Percentiles rank a stretch among this genome's conserved stretches.
Evolutionary conservation across 2,888 invertebrate species (phyloP).

Genomic region (Trichopria drosophilae): DNA sequence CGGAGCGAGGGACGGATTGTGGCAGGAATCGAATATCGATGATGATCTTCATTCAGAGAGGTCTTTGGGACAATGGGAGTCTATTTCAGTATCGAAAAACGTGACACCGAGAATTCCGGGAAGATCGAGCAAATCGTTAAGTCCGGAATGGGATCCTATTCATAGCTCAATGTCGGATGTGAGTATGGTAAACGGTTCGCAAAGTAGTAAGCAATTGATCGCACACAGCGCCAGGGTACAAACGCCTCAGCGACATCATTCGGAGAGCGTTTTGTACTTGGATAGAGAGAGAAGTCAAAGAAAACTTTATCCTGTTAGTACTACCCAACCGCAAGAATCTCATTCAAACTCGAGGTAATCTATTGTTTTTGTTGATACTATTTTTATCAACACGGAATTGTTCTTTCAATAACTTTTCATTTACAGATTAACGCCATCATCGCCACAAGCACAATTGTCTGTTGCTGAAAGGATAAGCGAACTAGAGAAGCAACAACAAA

Average conservation of each 20-base stretch:
- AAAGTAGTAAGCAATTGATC: slow-evolving; percentile 64
- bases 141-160: slow-evolving; percentile 44
- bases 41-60: slow-evolving; percentile 38
- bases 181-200: slow-evolving; percentile 43
- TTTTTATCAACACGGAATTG: background rate
- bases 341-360: slow-evolving; percentile 33
- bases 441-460: slow-evolving; percentile 58
- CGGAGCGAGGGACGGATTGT: slow-evolving; percentile 45
- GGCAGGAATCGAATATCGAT: slow-evolving; percentile 50
- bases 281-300: slow-evolving; percentile 63
- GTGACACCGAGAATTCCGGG: slow-evolving; percentile 39
- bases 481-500: slow-evolving; percentile 60
- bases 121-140: slow-evolving; percentile 36
- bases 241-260: slow-evolving; percentile 76
- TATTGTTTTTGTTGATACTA: background rate
- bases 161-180: slow-evolving; percentile 53
- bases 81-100: slow-evolving; percentile 33
- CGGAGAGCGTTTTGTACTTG: slow-evolving; percentile 75
- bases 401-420: background rate
- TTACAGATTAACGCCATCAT: slow-evolving; percentile 39
- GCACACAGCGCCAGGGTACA: slow-evolving; percentile 77
- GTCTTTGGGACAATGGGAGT: slow-evolving; percentile 41
- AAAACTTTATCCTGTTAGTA: slow-evolving; percentile 72
- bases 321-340: slow-evolving; percentile 62
- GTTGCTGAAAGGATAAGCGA: slow-evolving; percentile 64